A percentile compares a stretch with the other conserved stretches of the same genome.
These are phyloP conservation scores for Solea solea DNA, from an alignment of 2,113 vertebrate genomes.

Conservation along the genomic window DNA sequence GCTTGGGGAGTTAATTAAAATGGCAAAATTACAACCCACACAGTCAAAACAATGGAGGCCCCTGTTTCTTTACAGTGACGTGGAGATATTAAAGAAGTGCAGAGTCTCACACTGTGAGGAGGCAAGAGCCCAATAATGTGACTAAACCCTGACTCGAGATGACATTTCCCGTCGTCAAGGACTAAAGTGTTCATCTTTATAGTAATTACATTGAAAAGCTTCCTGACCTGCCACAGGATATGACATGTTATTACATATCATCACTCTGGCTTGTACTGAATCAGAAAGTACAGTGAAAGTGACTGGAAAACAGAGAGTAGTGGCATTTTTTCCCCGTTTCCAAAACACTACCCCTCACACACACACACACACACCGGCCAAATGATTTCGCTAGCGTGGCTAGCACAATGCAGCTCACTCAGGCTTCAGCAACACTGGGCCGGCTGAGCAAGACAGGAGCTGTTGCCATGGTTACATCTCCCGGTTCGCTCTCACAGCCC, in stretches of 20 bases:
- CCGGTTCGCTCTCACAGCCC: conserved; percentile 77
- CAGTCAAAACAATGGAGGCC: conserved; percentile 79
- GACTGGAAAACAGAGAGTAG: conserved; percentile 50
- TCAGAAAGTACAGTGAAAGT: conserved; percentile 31
- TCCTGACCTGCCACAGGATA: conserved; percentile 42
- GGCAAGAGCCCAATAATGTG: conserved; percentile 46
- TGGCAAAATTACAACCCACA: conserved; percentile 79
- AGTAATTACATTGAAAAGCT: conserved; percentile 46
- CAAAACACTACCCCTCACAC: background rate
- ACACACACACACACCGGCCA: conserved; percentile 2
- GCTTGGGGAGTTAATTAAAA: conserved; percentile 84
- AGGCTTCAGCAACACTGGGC: conserved; percentile 62
- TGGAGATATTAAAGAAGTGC: conserved; percentile 78
- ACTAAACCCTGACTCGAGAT: conserved; percentile 25
- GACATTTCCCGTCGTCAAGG: conserved; percentile 48
- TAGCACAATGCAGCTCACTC: conserved; percentile 66
- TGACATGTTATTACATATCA: conserved; percentile 12
- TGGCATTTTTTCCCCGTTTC: conserved; percentile 50
- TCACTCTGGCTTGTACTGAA: conserved; percentile 41
- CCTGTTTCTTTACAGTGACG: conserved; percentile 53
- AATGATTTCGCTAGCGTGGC: conserved; percentile 68
- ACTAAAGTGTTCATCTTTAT: conserved; percentile 49
- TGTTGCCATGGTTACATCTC: conserved; percentile 85
- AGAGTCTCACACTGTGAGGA: conserved; percentile 64
- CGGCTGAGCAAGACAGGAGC: conserved; percentile 80